phyloP scores from a whole-genome alignment of 2,888 invertebrate genomes.

The Lumbricus terrestris region DNA sequence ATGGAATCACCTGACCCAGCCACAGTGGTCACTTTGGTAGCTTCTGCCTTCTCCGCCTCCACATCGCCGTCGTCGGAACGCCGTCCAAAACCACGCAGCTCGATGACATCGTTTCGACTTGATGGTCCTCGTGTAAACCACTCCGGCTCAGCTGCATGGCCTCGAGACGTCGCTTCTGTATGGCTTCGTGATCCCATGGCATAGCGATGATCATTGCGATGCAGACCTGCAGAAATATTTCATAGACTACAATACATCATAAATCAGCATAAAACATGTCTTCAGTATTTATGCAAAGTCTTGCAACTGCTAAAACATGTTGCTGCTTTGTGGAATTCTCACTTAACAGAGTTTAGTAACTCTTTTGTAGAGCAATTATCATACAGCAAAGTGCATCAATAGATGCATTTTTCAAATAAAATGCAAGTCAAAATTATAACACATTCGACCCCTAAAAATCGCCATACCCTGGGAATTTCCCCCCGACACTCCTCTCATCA shows the following conservation, averaged over 20 bases:
- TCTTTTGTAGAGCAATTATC: no score
- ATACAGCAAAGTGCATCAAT: no score
- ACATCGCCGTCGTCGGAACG: background rate
- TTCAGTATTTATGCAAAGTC: background rate
- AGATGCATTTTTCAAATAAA: background rate
- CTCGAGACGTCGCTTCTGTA: background rate
- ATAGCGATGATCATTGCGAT: background rate
- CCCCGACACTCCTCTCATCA: no score
- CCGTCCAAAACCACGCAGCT: background rate
- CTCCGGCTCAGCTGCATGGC: background rate
- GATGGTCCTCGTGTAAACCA: slow-evolving; percentile 3
- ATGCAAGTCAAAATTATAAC: background rate
- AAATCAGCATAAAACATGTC: background rate
- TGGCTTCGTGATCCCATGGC: slow-evolving; percentile 3
- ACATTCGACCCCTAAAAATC: no score
- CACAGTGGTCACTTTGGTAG: background rate
- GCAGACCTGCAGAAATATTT: background rate
- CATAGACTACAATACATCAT: background rate
- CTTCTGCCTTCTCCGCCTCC: background rate
- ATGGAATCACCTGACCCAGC: background rate
- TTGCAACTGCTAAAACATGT: background rate
- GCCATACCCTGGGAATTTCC: no score
- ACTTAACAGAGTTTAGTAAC: background rate
- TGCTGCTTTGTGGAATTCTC: background rate
- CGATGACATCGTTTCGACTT: background rate